phyloP scores from a whole-genome alignment of 1,140 invertebrate genomes.

The Lineus longissimus region DNA sequence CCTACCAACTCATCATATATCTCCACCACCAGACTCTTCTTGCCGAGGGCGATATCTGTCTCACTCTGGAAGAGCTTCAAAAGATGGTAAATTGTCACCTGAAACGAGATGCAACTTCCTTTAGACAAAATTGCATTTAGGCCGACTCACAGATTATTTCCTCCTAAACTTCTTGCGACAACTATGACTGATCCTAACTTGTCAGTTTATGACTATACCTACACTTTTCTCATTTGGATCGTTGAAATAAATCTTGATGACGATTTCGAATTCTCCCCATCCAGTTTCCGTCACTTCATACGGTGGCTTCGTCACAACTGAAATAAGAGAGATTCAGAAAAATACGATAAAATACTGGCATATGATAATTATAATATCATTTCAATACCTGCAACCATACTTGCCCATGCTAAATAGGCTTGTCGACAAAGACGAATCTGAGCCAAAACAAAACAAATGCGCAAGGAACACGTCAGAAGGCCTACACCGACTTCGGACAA shows the following conservation, averaged over 20 bases:
- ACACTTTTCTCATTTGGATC: constrained; percentile 94
- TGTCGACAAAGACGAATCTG: no score
- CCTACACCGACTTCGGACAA: no score
- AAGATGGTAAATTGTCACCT: constrained; percentile 94
- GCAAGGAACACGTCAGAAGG: no score
- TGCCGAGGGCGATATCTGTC: constrained; percentile 59
- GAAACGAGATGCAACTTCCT: constrained; percentile 49
- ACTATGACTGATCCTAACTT: no score
- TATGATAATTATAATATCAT: neutral
- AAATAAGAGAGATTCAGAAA: constrained; percentile 19
- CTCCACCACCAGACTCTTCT: constrained; percentile 84
- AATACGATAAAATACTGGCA: constrained; percentile 1
- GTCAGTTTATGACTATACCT: constrained; percentile 50
- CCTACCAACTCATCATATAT: constrained; percentile 90
- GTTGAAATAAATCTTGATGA: constrained; percentile 96
- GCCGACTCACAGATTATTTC: no score
- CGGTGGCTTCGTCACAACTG: constrained; percentile 83
- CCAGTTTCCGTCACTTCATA: constrained; percentile 98
- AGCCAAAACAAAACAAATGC: no score
- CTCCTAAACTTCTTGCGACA: no score
- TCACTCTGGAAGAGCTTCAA: constrained; percentile 85
- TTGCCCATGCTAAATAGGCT: no score
- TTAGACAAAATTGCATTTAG: no score
- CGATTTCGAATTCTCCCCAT: constrained; percentile 99
- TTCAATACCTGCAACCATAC: no score